Conservation (phyloP, 2,797 vertebrate genomes). For the Peromyscus nudipes region DNA sequence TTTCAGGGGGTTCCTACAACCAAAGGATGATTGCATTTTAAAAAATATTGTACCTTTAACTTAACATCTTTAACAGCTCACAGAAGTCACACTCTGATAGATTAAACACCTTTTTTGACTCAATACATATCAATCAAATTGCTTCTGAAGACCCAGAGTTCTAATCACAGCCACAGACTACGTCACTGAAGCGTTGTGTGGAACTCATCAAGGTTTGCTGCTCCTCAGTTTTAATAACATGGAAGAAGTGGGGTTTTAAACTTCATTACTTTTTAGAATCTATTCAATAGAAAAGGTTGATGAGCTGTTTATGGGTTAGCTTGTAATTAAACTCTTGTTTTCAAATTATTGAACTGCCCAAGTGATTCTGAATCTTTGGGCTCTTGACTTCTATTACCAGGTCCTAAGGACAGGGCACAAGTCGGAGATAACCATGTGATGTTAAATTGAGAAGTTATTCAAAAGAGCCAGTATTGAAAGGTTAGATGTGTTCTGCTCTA, state of each 20-base stretch:
- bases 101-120: constrained; percentile 35
- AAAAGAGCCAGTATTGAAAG: background rate
- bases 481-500: background rate
- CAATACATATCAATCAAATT: background rate
- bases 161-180: constrained; percentile 30
- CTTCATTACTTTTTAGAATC: constrained; percentile 6
- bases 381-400: background rate
- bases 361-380: constrained; percentile 41
- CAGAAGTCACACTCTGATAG: background rate
- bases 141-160: constrained; percentile 52
- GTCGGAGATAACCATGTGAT: background rate
- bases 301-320: constrained; percentile 25
- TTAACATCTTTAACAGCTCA: background rate
- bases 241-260: background rate
- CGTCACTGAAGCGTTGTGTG: background rate
- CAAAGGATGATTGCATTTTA: background rate
- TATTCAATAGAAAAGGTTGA: constrained; percentile 3
- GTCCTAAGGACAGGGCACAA: background rate
- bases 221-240: constrained; percentile 13
- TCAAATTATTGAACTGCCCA: background rate
- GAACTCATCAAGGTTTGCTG: constrained; percentile 8
- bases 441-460: constrained; percentile 6
- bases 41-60: background rate
- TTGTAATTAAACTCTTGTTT: constrained; percentile 9
- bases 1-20: background rate